These are phyloP conservation scores for Mercenaria mercenaria DNA, from an alignment of 1,140 invertebrate genomes.

Conservation along the genomic window DNA sequence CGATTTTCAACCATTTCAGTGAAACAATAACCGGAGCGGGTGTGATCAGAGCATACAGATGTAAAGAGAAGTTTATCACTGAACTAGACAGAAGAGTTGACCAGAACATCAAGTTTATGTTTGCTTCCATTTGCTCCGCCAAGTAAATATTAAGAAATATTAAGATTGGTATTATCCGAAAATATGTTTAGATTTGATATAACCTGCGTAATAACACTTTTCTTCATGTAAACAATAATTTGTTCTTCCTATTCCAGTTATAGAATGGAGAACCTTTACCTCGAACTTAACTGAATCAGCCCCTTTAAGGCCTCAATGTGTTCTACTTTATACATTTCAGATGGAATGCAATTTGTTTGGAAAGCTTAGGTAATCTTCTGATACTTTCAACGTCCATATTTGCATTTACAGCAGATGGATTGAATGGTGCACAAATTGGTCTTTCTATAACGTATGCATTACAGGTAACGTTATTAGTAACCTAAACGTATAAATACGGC, in stretches of 20 bases:
- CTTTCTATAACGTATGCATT: conserved; percentile 87
- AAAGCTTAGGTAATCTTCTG: background rate
- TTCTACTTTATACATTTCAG: background rate
- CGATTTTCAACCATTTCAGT: conserved; percentile 88
- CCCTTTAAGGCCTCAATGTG: too few species aligned
- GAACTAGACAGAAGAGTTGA: conserved; percentile 86
- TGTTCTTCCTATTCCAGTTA: too few species aligned
- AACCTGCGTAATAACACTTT: background rate
- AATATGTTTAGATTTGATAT: background rate
- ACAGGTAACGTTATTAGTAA: conserved; percentile 85
- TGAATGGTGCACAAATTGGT: conserved; percentile 86
- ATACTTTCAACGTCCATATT: background rate
- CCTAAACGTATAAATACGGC: too few species aligned
- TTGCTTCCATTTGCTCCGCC: conserved; percentile 58
- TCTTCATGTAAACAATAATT: background rate
- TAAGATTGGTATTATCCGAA: too few species aligned
- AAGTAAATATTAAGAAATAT: background rate
- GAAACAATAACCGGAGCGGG: conserved; percentile 87
- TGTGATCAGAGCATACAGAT: conserved; percentile 88
- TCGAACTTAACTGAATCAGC: too few species aligned
- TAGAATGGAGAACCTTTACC: too few species aligned
- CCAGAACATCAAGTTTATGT: conserved; percentile 83
- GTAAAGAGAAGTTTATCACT: conserved; percentile 86
- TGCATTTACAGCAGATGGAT: conserved; percentile 16
- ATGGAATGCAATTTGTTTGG: background rate